These are phyloP conservation scores for Ctenoplectra terminalis DNA, from an alignment of 1,140 invertebrate species.

Conservation along the genomic window DNA sequence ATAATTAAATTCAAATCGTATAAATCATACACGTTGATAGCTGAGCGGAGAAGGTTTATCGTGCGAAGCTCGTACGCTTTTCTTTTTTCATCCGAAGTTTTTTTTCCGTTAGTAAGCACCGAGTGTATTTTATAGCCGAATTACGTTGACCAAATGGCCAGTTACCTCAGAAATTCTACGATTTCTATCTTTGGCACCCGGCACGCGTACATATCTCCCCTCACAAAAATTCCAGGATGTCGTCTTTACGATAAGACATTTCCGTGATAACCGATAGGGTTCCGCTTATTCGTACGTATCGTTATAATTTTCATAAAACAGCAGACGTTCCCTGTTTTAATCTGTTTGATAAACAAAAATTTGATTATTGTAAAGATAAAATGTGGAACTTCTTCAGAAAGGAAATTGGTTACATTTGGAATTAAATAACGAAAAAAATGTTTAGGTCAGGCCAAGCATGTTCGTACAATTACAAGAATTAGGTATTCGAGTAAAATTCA, in stretches of 20 bases:
- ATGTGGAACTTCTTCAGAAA: too few relatives aligned
- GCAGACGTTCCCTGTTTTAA: not conserved
- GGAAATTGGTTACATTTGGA: too few relatives aligned
- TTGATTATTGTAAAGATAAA: too few relatives aligned
- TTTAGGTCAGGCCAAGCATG: too few relatives aligned
- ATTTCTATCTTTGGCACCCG: not conserved
- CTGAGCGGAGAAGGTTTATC: too few relatives aligned
- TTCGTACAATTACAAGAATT: too few relatives aligned
- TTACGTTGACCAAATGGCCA: not conserved
- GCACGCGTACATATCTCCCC: constrained; percentile 9
- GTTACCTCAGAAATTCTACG: not conserved
- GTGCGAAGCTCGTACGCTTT: not conserved
- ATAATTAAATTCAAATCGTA: too few relatives aligned
- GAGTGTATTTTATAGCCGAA: not conserved
- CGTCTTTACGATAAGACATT: constrained; percentile 54
- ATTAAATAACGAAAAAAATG: too few relatives aligned
- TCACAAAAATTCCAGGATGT: constrained; percentile 58
- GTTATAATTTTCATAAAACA: not conserved
- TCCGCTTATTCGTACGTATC: constrained; percentile 40
- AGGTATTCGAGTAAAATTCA: too few relatives aligned
- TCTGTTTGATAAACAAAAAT: not conserved
- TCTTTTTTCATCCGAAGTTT: not conserved
- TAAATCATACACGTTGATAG: not conserved
- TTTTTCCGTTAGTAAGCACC: not conserved
- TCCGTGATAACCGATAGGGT: constrained; percentile 51